Evolutionary conservation across 1,140 invertebrate genomes (phyloP).

Genomic region (Drosophila santomea): DNA sequence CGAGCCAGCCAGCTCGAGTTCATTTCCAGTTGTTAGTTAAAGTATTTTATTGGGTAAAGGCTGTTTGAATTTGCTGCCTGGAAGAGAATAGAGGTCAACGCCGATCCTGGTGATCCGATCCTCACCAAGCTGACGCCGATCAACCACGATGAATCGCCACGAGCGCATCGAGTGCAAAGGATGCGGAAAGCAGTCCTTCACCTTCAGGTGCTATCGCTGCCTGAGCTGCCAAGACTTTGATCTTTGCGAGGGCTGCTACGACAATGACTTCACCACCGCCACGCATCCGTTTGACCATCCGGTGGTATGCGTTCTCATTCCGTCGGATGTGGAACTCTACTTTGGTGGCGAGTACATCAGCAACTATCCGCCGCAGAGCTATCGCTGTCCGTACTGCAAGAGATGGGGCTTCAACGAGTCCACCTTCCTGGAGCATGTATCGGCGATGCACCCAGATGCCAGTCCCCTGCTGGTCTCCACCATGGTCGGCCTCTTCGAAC

Average conservation of each 20-base stretch:
- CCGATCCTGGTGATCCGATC: neutral
- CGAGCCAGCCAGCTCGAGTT: neutral
- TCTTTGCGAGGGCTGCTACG: conserved; percentile 61
- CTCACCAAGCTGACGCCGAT: neutral
- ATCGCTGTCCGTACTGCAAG: conserved; percentile 71
- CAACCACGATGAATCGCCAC: conserved; percentile 60
- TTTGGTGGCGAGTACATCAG: conserved; percentile 65
- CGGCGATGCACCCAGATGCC: conserved; percentile 46
- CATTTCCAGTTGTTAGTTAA: conserved; percentile 18
- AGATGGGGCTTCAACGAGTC: conserved; percentile 71
- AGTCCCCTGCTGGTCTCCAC: conserved; percentile 63
- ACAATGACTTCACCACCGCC: conserved; percentile 51
- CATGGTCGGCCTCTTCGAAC: conserved; percentile 65
- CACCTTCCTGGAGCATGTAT: conserved; percentile 66
- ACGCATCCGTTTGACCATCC: conserved; percentile 71
- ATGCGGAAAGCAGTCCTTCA: conserved; percentile 49
- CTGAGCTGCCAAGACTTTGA: conserved; percentile 58
- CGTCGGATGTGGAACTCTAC: conserved; percentile 60
- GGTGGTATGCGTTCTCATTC: conserved; percentile 57
- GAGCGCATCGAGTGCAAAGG: conserved; percentile 59
- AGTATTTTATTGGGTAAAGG: conserved; percentile 5
- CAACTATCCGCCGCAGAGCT: conserved; percentile 69
- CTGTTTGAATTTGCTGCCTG: conserved; percentile 16
- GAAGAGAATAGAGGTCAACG: neutral
- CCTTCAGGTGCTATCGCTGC: conserved; percentile 66